Evolutionary conservation across 2,888 invertebrate genomes (phyloP).

Genomic region (Ectobius pallidus): DNA sequence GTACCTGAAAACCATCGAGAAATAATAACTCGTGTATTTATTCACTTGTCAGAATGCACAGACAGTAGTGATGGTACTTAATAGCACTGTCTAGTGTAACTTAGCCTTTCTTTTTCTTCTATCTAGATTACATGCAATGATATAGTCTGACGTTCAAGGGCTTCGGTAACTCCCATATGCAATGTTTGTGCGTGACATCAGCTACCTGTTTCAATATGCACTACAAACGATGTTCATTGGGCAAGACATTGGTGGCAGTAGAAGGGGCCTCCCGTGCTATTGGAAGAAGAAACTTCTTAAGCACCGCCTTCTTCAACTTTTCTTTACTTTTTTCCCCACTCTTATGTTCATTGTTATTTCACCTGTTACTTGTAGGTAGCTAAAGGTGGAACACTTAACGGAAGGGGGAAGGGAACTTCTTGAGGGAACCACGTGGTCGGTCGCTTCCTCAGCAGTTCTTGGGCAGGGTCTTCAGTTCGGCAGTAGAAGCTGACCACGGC

Average conservation of each 20-base stretch:
- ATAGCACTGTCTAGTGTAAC: slow-evolving; percentile 22
- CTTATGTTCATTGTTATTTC: slow-evolving; percentile 32
- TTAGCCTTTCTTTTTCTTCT: slow-evolving; percentile 23
- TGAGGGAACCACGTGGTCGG: neutral
- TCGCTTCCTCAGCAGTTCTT: slow-evolving; percentile 1
- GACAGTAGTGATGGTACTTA: too few relatives aligned
- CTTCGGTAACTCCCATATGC: slow-evolving; percentile 26
- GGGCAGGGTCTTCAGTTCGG: slow-evolving; percentile 24
- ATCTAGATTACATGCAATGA: slow-evolving; percentile 40
- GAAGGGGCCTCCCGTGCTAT: slow-evolving; percentile 27
- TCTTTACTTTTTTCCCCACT: slow-evolving; percentile 11
- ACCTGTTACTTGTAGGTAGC: slow-evolving; percentile 33
- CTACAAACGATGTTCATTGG: slow-evolving; percentile 21
- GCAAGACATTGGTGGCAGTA: slow-evolving; percentile 21
- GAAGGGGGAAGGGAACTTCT: slow-evolving; percentile 9
- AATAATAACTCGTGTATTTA: too few relatives aligned
- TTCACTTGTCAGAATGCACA: too few relatives aligned
- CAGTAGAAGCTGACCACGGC: slow-evolving; percentile 25
- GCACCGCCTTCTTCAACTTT: slow-evolving; percentile 34
- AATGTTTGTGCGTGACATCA: slow-evolving; percentile 19
- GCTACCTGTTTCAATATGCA: slow-evolving; percentile 19
- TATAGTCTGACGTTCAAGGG: slow-evolving; percentile 32
- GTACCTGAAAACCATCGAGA: too few relatives aligned
- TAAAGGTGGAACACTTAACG: slow-evolving; percentile 8
- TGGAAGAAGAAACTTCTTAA: slow-evolving; percentile 23